phyloP scores from a whole-genome alignment of 2,113 vertebrate species.

The Grammomys surdaster region DNA sequence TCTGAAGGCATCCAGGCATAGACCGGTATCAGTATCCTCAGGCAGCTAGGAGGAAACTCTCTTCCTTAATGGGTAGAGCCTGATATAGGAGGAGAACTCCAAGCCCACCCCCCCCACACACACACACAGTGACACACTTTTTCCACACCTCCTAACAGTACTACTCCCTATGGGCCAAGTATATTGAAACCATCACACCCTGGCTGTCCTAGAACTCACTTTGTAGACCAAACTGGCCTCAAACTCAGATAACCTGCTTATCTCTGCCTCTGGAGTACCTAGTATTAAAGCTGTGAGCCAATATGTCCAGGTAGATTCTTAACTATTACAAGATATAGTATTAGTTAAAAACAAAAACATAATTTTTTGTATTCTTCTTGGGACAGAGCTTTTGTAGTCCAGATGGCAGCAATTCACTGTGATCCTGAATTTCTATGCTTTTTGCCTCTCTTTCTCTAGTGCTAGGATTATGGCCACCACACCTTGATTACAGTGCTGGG shows the following conservation, averaged over 20 bases:
- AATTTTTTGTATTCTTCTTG: background rate
- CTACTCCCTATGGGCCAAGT: too few relatives aligned
- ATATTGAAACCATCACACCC: too few relatives aligned
- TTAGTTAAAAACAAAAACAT: background rate
- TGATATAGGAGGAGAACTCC: too few relatives aligned
- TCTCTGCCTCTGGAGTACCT: background rate
- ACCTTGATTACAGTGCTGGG: background rate
- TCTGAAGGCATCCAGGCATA: too few relatives aligned
- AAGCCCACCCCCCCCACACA: too few relatives aligned
- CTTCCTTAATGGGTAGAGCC: too few relatives aligned
- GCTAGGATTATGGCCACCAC: background rate
- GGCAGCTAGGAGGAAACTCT: too few relatives aligned
- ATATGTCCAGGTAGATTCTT: background rate
- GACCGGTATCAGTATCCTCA: too few relatives aligned
- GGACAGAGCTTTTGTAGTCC: background rate
- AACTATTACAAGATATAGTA: constrained; percentile 1
- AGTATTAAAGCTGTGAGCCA: background rate
- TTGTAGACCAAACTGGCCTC: background rate
- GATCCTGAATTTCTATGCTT: background rate
- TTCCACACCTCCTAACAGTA: too few relatives aligned
- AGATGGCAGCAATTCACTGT: background rate
- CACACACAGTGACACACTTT: too few relatives aligned
- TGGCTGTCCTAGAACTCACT: background rate
- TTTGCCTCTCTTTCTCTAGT: background rate
- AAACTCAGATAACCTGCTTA: background rate